These are phyloP conservation scores for Lampris megalopsis DNA, from an alignment of 2,113 vertebrate genomes.

Conservation along the genomic window DNA sequence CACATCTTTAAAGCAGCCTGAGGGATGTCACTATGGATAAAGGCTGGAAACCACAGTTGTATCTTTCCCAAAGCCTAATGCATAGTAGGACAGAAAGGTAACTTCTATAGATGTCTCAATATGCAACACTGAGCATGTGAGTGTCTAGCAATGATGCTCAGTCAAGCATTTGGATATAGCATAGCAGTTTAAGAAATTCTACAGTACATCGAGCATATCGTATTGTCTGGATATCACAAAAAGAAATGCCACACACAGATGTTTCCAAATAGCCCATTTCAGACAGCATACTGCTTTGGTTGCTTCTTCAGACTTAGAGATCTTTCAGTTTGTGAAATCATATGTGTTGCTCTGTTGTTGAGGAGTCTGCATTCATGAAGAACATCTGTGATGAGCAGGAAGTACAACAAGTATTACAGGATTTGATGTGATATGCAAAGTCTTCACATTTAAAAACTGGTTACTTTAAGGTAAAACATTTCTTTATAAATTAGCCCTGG, in stretches of 20 bases:
- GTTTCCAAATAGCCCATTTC: conserved; percentile 44
- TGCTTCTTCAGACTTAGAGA: conserved; percentile 81
- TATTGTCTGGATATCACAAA: conserved; percentile 33
- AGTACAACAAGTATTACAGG: not conserved
- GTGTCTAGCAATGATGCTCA: conserved; percentile 56
- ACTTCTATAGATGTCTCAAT: conserved; percentile 52
- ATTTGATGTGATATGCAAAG: not conserved
- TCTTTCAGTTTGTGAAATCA: conserved; percentile 83
- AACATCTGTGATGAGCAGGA: conserved; percentile 74
- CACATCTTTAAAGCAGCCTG: conserved; percentile 65
- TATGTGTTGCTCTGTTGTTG: conserved; percentile 84
- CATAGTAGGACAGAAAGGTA: conserved; percentile 48
- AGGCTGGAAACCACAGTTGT: conserved; percentile 46
- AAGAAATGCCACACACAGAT: conserved; percentile 27
- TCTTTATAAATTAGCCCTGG: not conserved
- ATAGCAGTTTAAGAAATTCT: conserved; percentile 51
- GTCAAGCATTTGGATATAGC: conserved; percentile 68
- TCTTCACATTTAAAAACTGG: not conserved
- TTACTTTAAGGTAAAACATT: not conserved
- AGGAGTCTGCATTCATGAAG: conserved; percentile 86
- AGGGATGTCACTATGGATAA: conserved; percentile 52
- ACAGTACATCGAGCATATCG: conserved; percentile 58
- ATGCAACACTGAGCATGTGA: conserved; percentile 53
- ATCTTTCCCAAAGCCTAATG: conserved; percentile 44
- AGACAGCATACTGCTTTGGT: conserved; percentile 83